Base-by-base conservation (phyloP, 1,140 invertebrate genomes). In the Danaus melanippus region DNA sequence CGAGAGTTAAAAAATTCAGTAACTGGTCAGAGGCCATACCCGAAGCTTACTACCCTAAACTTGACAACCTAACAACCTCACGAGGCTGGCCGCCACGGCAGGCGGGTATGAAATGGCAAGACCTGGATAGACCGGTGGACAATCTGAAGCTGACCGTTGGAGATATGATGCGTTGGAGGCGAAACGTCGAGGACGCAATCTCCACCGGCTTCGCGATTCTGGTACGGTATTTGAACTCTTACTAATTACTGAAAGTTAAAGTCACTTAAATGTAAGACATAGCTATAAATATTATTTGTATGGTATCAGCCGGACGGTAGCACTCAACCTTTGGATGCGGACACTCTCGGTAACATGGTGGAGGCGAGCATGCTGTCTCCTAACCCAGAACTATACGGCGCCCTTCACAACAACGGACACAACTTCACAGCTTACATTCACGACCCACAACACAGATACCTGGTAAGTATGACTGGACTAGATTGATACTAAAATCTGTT, bases 391-490 rank as follows among this genome's bases (percentile, higher is more conserved):
- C 86, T 89, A 32, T 93, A 93, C 64, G 92, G 92, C 46, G 87
- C 88, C 55, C 61, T 90, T 5, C 92, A 93, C 67, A 93, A 93
- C 72, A 84, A 88, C 51, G 91, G 91, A 0, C 91, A 93, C 64
- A 86, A 88, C 12, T 84, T 90, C 32, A 88, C 92, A 52, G 89
- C 89, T 1, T 90, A 87, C 57, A 79, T 89, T 49, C 92, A 93
- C 65, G 92, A 93, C 74, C 92, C 92, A 1, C 88, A 89, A 10
- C 73, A 87, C 43, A 79, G 87, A 8, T 89, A 90, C 58, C 80
- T 91, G 60, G 89, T 90, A 67, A 82, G 79, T 53, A 48, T 32
- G 21, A 32, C 21, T 32, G 21, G 6, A 32, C 21, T 5, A 32
- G 21, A 7, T 32, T 32, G 21, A 5, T 3, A 32, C 21, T 32